Evolutionary conservation across 2,113 vertebrate genomes (phyloP).

Genomic region (Lophura nycthemera): DNA sequence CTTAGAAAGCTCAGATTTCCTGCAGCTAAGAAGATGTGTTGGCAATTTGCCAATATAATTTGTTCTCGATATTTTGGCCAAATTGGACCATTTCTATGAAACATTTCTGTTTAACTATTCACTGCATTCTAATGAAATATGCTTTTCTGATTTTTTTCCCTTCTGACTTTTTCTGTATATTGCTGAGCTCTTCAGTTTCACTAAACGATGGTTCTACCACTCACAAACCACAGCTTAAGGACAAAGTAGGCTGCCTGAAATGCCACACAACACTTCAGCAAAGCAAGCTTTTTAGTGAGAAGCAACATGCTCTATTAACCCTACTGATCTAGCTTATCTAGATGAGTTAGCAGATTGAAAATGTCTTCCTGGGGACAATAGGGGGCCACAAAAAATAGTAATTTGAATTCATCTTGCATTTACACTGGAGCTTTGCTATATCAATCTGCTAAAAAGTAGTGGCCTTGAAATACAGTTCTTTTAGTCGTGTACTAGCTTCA

Average conservation of each 20-base stretch:
- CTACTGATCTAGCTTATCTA: not conserved
- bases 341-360: not conserved
- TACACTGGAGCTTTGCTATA: not conserved
- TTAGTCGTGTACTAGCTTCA: not conserved
- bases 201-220: not conserved
- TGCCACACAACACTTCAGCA: not conserved
- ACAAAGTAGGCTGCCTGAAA: not conserved
- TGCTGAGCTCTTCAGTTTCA: not conserved
- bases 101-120: not conserved
- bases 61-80: constrained; percentile 5
- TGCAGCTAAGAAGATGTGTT: not conserved
- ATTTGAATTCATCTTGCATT: constrained; percentile 27
- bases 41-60: not conserved
- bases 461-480: constrained; percentile 18
- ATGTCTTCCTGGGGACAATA: not conserved
- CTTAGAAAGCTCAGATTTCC: constrained; percentile 17
- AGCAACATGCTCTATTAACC: not conserved
- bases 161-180: not conserved
- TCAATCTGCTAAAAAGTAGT: not conserved
- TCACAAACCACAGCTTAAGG: not conserved
- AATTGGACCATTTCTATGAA: constrained; percentile 10
- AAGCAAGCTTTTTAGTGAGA: not conserved
- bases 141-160: not conserved
- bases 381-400: not conserved
- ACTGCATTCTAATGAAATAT: not conserved